Evolutionary conservation across 2,888 invertebrate species (phyloP).

Genomic region (Schizaphis graminum): DNA sequence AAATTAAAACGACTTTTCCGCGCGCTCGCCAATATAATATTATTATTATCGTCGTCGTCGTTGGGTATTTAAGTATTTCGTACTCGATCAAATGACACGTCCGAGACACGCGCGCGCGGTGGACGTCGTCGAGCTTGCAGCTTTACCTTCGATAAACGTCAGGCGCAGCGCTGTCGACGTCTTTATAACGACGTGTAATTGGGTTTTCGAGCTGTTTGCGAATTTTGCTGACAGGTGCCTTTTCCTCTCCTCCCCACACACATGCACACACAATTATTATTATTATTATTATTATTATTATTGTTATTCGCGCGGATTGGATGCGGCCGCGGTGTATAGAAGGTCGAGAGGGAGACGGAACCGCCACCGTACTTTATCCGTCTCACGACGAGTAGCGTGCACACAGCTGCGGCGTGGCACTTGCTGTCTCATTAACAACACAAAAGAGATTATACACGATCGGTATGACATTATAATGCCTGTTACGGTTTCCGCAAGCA

Average conservation of each 20-base stretch:
- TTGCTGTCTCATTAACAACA: conserved; percentile 51
- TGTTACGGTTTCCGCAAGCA: neutral
- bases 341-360: neutral
- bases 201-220: neutral
- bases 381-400: neutral
- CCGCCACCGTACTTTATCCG: neutral
- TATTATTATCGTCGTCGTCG: neutral
- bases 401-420: conserved; percentile 10
- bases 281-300: neutral
- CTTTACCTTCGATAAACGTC: conserved; percentile 50
- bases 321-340: neutral
- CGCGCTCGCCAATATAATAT: neutral
- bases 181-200: conserved; percentile 21
- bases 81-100: neutral
- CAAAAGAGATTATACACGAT: conserved; percentile 16
- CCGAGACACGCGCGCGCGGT: neutral
- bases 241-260: neutral
- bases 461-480: neutral
- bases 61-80: neutral
- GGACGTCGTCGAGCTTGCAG: conserved; percentile 7
- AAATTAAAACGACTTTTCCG: neutral
- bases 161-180: conserved; percentile 27
- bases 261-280: neutral
- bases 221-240: conserved; percentile 55
- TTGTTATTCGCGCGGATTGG: neutral